These are phyloP conservation scores for Chrysodeixis includens DNA, from an alignment of 2,888 invertebrate species.

Conservation along the genomic window DNA sequence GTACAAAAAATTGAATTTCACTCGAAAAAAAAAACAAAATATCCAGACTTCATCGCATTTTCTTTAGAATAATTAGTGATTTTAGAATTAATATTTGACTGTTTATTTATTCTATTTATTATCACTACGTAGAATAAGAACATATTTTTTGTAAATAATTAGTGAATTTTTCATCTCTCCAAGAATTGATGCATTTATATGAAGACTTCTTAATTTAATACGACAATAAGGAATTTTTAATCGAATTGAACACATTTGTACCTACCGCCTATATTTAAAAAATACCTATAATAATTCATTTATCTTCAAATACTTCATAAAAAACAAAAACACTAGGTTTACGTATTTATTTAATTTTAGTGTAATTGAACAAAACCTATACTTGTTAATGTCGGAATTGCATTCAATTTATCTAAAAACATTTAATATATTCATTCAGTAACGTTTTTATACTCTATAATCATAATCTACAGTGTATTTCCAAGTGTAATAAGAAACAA, in stretches of 20 bases:
- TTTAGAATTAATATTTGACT: constrained; percentile 72
- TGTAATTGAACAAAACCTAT: constrained; percentile 36
- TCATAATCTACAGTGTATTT: constrained; percentile 54
- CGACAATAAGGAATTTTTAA: constrained; percentile 33
- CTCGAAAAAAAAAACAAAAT: constrained; percentile 36
- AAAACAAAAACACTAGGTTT: constrained; percentile 33
- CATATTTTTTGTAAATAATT: constrained; percentile 83
- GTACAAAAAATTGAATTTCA: constrained; percentile 61
- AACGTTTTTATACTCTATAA: constrained; percentile 54
- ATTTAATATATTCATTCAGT: constrained; percentile 43
- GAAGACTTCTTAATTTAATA: constrained; percentile 61
- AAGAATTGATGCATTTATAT: constrained; percentile 68
- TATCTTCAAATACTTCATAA: not conserved
- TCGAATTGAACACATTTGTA: constrained; percentile 19
- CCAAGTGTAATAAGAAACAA: constrained; percentile 53
- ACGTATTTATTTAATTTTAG: constrained; percentile 49
- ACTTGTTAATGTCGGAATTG: constrained; percentile 31
- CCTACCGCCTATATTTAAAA: constrained; percentile 30
- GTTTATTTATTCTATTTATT: constrained; percentile 86
- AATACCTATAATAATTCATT: constrained; percentile 15
- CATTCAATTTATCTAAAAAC: constrained; percentile 39
- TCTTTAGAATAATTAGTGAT: constrained; percentile 58
- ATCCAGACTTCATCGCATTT: constrained; percentile 39
- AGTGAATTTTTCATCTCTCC: constrained; percentile 70
- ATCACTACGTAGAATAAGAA: constrained; percentile 66